Evolutionary conservation across 2,797 vertebrate genomes (phyloP).

Genomic region (Anguilla obscura): DNA sequence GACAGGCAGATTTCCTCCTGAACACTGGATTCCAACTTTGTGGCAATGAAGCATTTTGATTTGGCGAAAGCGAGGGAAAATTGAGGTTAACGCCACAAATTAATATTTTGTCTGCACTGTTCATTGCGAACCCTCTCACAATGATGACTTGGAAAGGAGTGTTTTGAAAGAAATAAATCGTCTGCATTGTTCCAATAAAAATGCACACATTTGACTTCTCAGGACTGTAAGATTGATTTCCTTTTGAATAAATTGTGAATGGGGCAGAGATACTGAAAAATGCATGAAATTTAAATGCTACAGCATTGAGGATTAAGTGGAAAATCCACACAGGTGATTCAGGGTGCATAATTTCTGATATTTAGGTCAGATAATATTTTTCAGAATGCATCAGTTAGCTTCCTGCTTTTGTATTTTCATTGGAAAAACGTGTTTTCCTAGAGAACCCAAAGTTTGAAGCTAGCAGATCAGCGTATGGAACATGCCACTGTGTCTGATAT

Average conservation of each 20-base stretch:
- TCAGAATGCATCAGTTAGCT: neutral
- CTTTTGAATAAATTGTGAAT: neutral
- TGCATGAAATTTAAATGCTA: neutral
- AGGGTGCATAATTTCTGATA: neutral
- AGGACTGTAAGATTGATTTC: neutral
- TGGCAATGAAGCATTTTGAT: neutral
- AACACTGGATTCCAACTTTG: neutral
- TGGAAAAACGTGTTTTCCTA: neutral
- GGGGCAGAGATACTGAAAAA: neutral
- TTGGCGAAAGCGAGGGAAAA: neutral
- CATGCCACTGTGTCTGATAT: neutral
- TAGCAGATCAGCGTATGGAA: neutral
- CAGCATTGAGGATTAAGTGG: neutral
- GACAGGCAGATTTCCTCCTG: neutral
- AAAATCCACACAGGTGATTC: neutral
- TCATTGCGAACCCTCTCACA: neutral
- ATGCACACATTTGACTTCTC: neutral
- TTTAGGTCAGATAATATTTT: neutral
- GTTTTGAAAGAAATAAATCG: conserved; percentile 9
- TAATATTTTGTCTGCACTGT: conserved; percentile 21
- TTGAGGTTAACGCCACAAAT: conserved; percentile 23
- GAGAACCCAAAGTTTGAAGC: neutral
- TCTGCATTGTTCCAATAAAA: neutral
- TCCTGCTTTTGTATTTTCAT: neutral
- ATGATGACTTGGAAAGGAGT: neutral